phyloP scores from a whole-genome alignment of 2,888 invertebrate genomes.

The Hetaerina titia region DNA sequence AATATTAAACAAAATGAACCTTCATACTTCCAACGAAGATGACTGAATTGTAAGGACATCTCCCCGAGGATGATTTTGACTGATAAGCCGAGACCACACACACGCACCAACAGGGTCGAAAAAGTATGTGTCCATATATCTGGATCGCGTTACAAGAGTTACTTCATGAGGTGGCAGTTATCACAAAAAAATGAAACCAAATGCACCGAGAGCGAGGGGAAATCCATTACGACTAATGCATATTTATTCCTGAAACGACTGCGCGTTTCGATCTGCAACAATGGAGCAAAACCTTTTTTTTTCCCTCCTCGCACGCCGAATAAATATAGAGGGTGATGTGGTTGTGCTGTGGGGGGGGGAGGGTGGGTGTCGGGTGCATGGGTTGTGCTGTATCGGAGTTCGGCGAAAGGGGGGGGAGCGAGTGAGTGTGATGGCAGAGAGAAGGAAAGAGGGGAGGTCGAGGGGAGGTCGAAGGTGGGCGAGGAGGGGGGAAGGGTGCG shows the following conservation, averaged over 20 bases:
- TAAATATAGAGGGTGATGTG: not conserved
- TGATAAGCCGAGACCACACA: no score
- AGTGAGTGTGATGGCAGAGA: not conserved
- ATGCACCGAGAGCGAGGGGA: not conserved
- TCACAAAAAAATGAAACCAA: not conserved
- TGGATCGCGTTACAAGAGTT: not conserved
- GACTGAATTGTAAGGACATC: no score
- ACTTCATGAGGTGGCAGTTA: not conserved
- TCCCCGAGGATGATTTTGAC: no score
- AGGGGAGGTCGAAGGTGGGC: not conserved
- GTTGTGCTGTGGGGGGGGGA: not conserved
- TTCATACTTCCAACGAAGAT: no score
- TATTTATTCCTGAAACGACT: not conserved
- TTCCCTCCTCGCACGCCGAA: not conserved
- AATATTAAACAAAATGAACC: no score
- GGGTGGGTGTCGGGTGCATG: not conserved
- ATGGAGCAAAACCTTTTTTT: constrained; percentile 2
- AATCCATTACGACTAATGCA: constrained; percentile 60
- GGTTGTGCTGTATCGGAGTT: not conserved
- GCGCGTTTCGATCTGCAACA: constrained; percentile 6
- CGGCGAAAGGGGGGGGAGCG: not conserved
- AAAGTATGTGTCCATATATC: not conserved
- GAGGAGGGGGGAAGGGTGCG: not conserved
- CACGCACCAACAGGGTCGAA: no score
- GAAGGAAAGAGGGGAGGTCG: not conserved